Evolutionary conservation across 92 coral and sea anemone species (phyloP), one percentile per base, ranked within the genome.

Genomic region (Epizoanthus rinbou): DNA sequence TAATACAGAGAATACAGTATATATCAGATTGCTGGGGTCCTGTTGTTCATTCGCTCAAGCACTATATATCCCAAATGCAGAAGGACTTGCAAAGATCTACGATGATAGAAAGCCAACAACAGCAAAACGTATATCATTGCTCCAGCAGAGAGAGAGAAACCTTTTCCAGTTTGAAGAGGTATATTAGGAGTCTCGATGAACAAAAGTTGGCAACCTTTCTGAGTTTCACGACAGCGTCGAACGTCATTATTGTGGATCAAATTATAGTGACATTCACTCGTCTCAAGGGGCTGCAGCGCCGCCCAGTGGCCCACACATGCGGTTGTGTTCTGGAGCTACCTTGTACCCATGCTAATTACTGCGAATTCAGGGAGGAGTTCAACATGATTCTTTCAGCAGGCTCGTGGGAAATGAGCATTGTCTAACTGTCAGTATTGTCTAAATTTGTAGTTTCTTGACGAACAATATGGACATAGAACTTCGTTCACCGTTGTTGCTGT

Each of bases 1-100:
- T 74, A 14, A 74, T 74, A 39, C 80, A 74, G 15, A 74, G 52
- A 31, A 24, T 65, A 45, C 80, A 74, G 6, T 47, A 74, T 53
- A 58, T 74, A 22, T 69, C 64, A n/a, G 64, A 59, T 59, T 59
- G 64, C 64, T 59, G 64, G 64, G 64, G 24, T 59, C 64, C 64
- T 6, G 64, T 59, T 15, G 23, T 59, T 22, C 3, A 59, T 59
- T 59, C 64, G 64, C 64, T 59, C 64, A 59, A 59, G 64, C 6
- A 24, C 23, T 18, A 59, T 22, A 59, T 45, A n/a, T n/a, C 64
- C 64, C 64, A 59, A 59, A 59, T 59, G 64, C 19, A 59, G 64
- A 59, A 22, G 64, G 23, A 18, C 64, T 59, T 22, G 19, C 64
- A 59, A 59, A 59, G 64, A 59, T 59, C 64, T 59, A 59, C 64